Conservation (phyloP, 2,797 vertebrate genomes). For the Thunnus albacares region DNA sequence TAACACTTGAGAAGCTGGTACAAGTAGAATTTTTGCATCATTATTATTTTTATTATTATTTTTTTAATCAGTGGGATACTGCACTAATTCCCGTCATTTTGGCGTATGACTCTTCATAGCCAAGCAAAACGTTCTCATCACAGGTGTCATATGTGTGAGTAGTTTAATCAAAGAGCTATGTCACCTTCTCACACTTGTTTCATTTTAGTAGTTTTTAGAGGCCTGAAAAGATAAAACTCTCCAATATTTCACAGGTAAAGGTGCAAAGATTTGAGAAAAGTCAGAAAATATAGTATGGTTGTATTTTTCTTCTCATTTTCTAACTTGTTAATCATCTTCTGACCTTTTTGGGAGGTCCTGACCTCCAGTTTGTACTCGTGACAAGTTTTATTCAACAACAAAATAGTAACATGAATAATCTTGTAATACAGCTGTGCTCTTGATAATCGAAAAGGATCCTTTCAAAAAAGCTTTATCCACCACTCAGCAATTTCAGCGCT, state of each 20-base stretch:
- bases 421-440: background rate
- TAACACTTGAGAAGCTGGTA: background rate
- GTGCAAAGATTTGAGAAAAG: background rate
- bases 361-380: background rate
- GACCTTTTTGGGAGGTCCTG: background rate
- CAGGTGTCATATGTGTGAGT: background rate
- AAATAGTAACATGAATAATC: background rate
- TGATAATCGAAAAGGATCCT: conserved; percentile 4
- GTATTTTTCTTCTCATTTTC: background rate
- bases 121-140: too few species aligned
- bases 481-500: conserved; percentile 25
- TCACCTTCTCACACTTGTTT: background rate
- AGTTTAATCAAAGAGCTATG: background rate
- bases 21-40: background rate
- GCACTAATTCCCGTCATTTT: too few species aligned
- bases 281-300: background rate
- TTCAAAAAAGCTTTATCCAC: conserved; percentile 15
- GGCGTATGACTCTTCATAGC: too few species aligned
- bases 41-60: background rate
- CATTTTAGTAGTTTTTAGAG: background rate
- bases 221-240: too few species aligned
- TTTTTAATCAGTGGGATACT: too few species aligned
- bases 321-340: background rate
- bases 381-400: background rate
- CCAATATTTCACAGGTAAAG: too few species aligned